Evolutionary conservation across 2,113 vertebrate genomes (phyloP).

Genomic region (Calyptomena viridis): DNA sequence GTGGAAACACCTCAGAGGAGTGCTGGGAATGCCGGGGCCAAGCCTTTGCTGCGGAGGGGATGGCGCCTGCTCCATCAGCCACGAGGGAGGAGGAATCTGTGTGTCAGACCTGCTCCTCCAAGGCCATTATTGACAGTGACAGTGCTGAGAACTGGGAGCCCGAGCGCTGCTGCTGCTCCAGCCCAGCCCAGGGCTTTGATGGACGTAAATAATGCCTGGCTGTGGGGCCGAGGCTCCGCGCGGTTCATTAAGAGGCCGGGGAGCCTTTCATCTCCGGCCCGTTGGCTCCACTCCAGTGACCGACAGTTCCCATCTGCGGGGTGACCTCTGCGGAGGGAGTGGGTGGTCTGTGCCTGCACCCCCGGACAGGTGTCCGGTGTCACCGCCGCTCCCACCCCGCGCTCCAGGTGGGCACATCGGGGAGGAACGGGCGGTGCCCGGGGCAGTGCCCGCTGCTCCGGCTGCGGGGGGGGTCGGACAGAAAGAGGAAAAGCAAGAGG

Average conservation of each 20-base stretch:
- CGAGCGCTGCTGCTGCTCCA: not conserved
- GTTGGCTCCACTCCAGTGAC: not conserved
- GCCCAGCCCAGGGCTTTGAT: not conserved
- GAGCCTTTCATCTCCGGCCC: not conserved
- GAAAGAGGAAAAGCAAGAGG: not conserved
- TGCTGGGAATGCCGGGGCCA: fast-evolving
- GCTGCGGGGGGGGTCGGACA: fast-evolving
- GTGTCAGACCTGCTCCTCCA: not conserved
- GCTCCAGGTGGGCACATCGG: fast-evolving
- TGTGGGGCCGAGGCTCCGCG: not conserved
- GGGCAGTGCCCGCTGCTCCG: not conserved
- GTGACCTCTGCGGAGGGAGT: not conserved
- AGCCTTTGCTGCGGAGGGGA: not conserved
- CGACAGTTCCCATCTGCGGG: not conserved
- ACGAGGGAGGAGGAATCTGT: not conserved
- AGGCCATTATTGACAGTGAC: not conserved
- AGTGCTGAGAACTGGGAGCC: fast-evolving
- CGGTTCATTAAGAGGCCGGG: not conserved
- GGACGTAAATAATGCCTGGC: fast-evolving
- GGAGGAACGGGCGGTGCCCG: not conserved
- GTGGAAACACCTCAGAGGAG: not conserved
- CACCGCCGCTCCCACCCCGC: fast-evolving
- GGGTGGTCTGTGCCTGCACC: not conserved
- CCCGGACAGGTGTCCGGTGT: fast-evolving
- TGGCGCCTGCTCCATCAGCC: fast-evolving